Conservation (phyloP, 2,888 invertebrate species). For the Dysmachus trigonus region DNA sequence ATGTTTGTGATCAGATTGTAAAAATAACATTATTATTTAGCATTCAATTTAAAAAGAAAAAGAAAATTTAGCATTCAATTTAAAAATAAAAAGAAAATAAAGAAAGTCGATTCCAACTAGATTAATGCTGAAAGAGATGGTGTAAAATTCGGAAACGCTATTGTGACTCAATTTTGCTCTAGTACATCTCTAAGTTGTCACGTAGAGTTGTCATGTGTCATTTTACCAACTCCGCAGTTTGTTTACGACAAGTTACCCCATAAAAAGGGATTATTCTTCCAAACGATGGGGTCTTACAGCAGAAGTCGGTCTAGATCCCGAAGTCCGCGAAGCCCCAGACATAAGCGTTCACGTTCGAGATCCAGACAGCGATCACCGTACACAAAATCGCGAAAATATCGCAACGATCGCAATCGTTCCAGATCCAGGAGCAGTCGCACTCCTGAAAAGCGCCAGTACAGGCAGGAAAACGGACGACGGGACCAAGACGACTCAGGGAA, state of each 20-base stretch:
- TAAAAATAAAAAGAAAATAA: no score
- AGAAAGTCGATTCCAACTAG: no score
- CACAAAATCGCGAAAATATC: neutral
- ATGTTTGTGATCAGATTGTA: no score
- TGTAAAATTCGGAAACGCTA: neutral
- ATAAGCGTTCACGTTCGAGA: neutral
- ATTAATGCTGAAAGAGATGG: neutral
- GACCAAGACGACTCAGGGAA: neutral
- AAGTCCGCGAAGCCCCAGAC: neutral
- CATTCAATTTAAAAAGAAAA: no score
- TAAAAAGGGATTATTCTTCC: neutral
- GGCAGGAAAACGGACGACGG: neutral
- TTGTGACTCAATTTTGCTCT: neutral
- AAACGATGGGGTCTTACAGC: constrained; percentile 24
- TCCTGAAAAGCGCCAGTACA: neutral
- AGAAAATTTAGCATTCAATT: no score
- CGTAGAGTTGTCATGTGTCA: neutral
- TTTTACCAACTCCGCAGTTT: neutral
- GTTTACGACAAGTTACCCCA: neutral
- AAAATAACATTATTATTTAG: neutral
- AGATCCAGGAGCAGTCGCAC: neutral
- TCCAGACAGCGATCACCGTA: neutral
- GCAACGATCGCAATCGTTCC: neutral
- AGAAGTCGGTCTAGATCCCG: constrained; percentile 18
- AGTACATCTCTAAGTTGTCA: neutral